Conservation (phyloP, 2,113 vertebrate species). For the Hemiscyllium ocellatum region DNA sequence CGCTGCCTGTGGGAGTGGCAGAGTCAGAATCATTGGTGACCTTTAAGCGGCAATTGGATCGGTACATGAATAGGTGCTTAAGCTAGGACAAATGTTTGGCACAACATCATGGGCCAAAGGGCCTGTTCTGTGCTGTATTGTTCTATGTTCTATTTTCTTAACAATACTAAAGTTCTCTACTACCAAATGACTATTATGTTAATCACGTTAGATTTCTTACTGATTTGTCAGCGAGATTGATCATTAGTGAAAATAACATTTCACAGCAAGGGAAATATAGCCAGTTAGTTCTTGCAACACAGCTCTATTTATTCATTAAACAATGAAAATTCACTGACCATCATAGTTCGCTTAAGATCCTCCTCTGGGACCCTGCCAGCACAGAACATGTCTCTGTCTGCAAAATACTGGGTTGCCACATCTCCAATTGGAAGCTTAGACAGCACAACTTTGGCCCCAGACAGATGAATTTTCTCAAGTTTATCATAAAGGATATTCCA, state of each 20-base stretch:
- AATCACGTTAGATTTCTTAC: too few species aligned
- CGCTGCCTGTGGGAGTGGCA: too few species aligned
- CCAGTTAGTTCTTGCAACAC: not conserved
- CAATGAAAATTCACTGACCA: constrained; percentile 60
- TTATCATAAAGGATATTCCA: constrained; percentile 98
- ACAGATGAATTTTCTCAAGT: constrained; percentile 81
- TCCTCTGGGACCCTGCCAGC: constrained; percentile 89
- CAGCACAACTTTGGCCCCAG: constrained; percentile 87
- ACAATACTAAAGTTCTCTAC: too few species aligned
- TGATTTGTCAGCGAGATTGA: not conserved
- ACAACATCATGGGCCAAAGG: too few species aligned
- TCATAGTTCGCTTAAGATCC: constrained; percentile 93
- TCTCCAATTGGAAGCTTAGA: constrained; percentile 93
- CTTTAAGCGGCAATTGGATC: too few species aligned
- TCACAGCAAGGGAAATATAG: not conserved
- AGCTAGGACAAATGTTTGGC: too few species aligned
- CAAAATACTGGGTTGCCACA: constrained; percentile 93
- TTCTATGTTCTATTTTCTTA: too few species aligned
- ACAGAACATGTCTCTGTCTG: constrained; percentile 93
- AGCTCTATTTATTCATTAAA: not conserved
- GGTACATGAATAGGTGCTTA: too few species aligned
- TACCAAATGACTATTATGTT: too few species aligned
- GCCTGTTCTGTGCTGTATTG: too few species aligned
- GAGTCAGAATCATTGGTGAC: too few species aligned
- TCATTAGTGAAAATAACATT: too few species aligned